phyloP scores from a whole-genome alignment of 2,113 vertebrate genomes.

The Crotalus helleri region DNA sequence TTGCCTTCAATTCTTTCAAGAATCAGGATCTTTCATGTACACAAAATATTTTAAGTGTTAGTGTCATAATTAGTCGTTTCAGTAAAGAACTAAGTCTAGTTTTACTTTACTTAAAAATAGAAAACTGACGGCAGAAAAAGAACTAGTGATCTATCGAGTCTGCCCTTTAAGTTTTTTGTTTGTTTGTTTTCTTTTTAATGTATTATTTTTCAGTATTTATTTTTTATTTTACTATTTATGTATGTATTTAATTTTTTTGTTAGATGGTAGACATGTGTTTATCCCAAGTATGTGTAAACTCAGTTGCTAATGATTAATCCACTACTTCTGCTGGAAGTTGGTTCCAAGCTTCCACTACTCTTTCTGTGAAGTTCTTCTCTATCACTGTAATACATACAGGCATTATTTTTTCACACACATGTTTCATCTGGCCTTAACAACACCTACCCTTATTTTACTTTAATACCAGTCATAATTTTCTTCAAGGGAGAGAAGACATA shows the following conservation, averaged over 20 bases:
- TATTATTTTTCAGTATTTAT: background rate
- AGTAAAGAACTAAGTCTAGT: background rate
- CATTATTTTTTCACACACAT: background rate
- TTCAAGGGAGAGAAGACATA: background rate
- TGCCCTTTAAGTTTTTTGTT: background rate
- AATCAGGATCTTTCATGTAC: background rate
- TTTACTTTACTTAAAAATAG: background rate
- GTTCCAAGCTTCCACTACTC: background rate
- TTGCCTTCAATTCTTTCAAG: background rate
- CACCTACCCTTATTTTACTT: background rate
- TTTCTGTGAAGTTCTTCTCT: background rate
- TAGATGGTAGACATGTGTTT: background rate
- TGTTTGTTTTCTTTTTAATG: background rate
- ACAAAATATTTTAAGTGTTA: background rate
- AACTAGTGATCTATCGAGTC: background rate
- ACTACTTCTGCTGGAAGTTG: background rate
- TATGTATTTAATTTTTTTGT: background rate
- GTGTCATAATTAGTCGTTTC: background rate
- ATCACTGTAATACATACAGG: background rate
- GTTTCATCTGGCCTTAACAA: background rate
- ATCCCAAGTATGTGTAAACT: background rate
- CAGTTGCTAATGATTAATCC: background rate
- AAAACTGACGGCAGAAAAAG: background rate
- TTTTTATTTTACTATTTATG: background rate
- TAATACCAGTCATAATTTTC: background rate